These are phyloP conservation scores for Miichthys miiuy DNA, from an alignment of 2,797 vertebrate genomes.

Conservation along the genomic window DNA sequence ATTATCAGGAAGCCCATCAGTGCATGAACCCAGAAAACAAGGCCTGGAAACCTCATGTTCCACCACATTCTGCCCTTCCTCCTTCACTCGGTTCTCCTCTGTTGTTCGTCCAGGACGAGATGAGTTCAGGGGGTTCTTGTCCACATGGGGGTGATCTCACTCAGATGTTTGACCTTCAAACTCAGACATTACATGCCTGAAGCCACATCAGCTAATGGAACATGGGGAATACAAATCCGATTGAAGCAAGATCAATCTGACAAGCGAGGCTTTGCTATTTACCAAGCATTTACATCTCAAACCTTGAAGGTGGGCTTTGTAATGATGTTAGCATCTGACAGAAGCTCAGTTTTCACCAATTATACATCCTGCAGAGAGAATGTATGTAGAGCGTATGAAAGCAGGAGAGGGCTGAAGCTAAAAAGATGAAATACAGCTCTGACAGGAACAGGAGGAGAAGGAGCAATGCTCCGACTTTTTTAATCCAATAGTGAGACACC, in stretches of 20 bases:
- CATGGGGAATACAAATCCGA: conserved; percentile 63
- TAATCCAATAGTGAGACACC: conserved; percentile 70
- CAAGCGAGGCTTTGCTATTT: conserved; percentile 57
- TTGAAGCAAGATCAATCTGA: conserved; percentile 65
- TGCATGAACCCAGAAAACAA: conserved; percentile 73
- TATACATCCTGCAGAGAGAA: conserved; percentile 49
- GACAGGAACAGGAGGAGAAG: conserved; percentile 56
- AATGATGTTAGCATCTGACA: conserved; percentile 75
- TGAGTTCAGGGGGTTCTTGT: conserved; percentile 65
- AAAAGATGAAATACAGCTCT: conserved; percentile 62
- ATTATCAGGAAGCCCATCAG: conserved; percentile 78
- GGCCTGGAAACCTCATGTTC: conserved; percentile 70
- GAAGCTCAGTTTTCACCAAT: conserved; percentile 70
- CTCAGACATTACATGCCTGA: conserved; percentile 54
- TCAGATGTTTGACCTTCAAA: conserved; percentile 68
- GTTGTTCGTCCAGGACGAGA: conserved; percentile 51
- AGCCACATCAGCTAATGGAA: conserved; percentile 72
- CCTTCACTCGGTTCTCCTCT: conserved; percentile 36
- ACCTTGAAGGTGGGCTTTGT: conserved; percentile 59
- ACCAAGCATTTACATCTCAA: conserved; percentile 64
- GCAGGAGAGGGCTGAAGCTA: conserved; percentile 30
- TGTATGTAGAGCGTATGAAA: conserved; percentile 26
- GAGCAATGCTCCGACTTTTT: conserved; percentile 65
- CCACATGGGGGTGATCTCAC: conserved; percentile 65
- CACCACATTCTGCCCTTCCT: conserved; percentile 56